Conservation (phyloP, 2,797 vertebrate species). For the Pangasius djambal region DNA sequence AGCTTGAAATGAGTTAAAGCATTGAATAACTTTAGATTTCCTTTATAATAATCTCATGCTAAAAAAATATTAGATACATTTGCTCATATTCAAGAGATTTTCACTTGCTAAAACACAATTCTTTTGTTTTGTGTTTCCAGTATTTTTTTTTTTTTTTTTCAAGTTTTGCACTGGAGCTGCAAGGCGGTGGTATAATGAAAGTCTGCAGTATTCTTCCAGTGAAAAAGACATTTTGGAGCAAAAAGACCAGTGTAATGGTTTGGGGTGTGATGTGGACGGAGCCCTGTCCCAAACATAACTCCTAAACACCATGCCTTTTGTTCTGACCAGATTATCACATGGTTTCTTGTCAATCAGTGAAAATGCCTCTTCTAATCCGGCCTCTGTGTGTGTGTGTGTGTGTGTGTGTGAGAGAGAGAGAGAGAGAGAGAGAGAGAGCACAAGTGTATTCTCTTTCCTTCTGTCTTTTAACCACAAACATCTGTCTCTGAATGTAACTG, state of each 20-base stretch:
- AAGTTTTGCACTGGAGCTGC: neutral
- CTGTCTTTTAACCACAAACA: slow-evolving; percentile 5
- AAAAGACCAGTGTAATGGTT: neutral
- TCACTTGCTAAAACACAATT: neutral
- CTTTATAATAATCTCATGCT: neutral
- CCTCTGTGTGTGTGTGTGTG: too few relatives aligned
- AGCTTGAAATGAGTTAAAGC: neutral
- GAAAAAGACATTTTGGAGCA: neutral
- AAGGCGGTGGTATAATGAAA: neutral
- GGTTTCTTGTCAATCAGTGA: neutral
- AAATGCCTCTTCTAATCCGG: neutral
- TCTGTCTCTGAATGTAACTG: slow-evolving; percentile 13
- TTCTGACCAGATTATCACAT: neutral
- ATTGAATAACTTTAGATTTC: neutral
- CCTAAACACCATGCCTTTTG: neutral
- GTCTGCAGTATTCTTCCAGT: neutral
- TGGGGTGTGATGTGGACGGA: neutral
- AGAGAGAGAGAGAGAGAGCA: neutral
- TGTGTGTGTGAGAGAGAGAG: neutral
- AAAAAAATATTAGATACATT: neutral
- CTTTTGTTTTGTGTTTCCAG: neutral
- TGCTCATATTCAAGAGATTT: neutral
- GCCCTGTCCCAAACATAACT: neutral
- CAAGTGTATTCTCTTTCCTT: neutral
- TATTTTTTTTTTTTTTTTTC: neutral